Base-by-base conservation (phyloP, 2,797 vertebrate genomes). In the Pteropus rufus region DNA sequence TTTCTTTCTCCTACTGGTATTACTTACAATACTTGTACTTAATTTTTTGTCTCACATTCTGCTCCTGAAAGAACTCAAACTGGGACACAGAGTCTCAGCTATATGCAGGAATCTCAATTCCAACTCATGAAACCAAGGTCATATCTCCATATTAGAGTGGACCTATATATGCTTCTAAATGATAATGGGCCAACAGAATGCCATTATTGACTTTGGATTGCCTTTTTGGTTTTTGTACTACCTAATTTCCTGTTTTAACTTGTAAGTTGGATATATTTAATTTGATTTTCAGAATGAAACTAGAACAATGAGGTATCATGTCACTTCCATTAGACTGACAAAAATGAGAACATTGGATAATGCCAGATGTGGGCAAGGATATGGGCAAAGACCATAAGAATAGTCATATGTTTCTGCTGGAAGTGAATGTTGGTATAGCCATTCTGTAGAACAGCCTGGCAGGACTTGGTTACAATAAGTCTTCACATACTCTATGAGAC, bases 251-350 rank as follows among this genome's bases (percentile, higher is more conserved):
- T 56, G 3, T 49, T 49, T 52, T n/a, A 23, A 15, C 16, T 56
- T 65, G 91, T n/a, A 79, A 79, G 46, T 56, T 80, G 8, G 7
- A 31, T 46, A 76, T 39, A 10, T 70, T 89, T 94, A 64, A 72
- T 26, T 87, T 91, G 23, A 36, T 69, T 89, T 89, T 86, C 64
- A 83, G 31, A 84, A 91, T 41, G 39, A 91, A 88, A 95, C 18
- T 39, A n/a, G 80, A 92, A 62, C 46, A 36, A 44, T 41, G 31
- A 88, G 12, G 7, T 10, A 76, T 72, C 39, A 34, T 58, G n/a
- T 76, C 39, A 12, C 46, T 56, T 95, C 36, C 70, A 29, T 49
- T 18, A 69, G 46, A 76, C 14, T 31, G n/a, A 49, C n/a, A 90
- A 89, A 88, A 88, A 77, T 49, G 31, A 91, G 31, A 56, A 52